phyloP scores from a whole-genome alignment of 2,797 vertebrate genomes.

The Megaceryle alcyon region DNA sequence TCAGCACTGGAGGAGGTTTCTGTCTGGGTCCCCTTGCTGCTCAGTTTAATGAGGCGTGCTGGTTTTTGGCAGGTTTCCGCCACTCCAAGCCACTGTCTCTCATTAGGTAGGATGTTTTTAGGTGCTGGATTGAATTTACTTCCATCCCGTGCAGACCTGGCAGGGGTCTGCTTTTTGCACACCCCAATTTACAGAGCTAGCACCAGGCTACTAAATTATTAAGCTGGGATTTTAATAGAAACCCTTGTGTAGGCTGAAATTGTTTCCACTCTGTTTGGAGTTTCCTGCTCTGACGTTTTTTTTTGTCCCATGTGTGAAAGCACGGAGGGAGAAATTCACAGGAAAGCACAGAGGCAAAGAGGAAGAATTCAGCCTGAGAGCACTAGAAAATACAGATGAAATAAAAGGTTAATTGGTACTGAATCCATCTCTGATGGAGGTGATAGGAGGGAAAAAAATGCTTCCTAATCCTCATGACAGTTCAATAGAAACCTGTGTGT shows the following conservation, averaged over 20 bases:
- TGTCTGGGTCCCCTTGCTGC: not conserved
- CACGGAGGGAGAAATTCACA: slow-evolving; percentile 4
- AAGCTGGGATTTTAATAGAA: slow-evolving; percentile 38
- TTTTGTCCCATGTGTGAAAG: not conserved
- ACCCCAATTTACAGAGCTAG: slow-evolving; percentile 24
- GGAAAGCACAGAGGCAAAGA: slow-evolving; percentile 17
- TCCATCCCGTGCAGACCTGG: not conserved
- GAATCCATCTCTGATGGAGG: not conserved
- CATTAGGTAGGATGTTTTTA: not conserved
- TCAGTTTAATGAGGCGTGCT: not conserved
- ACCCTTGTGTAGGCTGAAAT: slow-evolving; percentile 22
- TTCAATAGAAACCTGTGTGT: not conserved
- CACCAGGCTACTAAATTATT: not conserved
- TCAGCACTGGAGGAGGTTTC: not conserved
- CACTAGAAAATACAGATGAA: not conserved
- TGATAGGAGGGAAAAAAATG: not conserved
- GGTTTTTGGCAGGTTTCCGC: not conserved
- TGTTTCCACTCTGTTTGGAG: slow-evolving; percentile 46
- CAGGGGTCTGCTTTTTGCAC: slow-evolving; percentile 37
- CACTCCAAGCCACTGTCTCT: not conserved
- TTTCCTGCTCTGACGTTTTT: slow-evolving; percentile 43
- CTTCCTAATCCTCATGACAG: not conserved
- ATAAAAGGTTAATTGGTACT: not conserved
- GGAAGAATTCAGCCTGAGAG: not conserved
- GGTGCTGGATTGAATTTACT: not conserved